Conservation (phyloP, 2,888 invertebrate species). For the Diarsia mendica region DNA sequence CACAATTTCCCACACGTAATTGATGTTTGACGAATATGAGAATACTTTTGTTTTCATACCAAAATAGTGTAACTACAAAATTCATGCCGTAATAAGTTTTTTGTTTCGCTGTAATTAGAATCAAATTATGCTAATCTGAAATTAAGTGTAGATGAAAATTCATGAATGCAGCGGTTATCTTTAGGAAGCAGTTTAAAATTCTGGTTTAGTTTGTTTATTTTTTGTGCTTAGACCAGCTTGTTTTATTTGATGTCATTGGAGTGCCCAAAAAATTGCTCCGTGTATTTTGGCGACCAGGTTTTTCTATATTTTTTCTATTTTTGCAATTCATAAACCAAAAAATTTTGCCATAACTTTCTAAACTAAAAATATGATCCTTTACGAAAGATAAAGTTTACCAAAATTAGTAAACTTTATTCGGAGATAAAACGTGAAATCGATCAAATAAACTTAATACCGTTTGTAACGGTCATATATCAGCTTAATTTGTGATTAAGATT, state of each 20-base stretch:
- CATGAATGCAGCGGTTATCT: neutral
- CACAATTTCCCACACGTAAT: conserved; percentile 71
- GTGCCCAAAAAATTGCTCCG: neutral
- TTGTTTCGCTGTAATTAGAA: neutral
- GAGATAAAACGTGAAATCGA: conserved; percentile 20
- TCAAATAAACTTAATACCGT: conserved; percentile 22
- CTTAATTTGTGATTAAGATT: conserved; percentile 53
- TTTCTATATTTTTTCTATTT: neutral
- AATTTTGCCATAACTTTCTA: neutral
- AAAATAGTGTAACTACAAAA: conserved; percentile 29
- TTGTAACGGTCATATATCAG: conserved; percentile 39
- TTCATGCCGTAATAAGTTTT: conserved; percentile 16
- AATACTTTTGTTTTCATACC: conserved; percentile 45
- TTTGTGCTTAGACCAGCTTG: neutral
- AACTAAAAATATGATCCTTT: neutral
- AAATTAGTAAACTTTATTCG: conserved; percentile 15
- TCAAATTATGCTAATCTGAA: conserved; percentile 3
- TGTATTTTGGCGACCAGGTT: neutral
- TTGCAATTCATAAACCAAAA: neutral
- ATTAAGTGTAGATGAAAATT: conserved; percentile 23
- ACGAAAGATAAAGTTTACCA: neutral
- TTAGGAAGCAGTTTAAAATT: conserved; percentile 22
- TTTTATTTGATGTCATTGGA: conserved; percentile 10
- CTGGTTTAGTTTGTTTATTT: neutral
- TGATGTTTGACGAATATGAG: conserved; percentile 62